Evolutionary conservation across 2,888 invertebrate genomes (phyloP), one percentile per base, ranked within the genome.

Genomic region (Scaptodrosophila latifasciaeformis): DNA sequence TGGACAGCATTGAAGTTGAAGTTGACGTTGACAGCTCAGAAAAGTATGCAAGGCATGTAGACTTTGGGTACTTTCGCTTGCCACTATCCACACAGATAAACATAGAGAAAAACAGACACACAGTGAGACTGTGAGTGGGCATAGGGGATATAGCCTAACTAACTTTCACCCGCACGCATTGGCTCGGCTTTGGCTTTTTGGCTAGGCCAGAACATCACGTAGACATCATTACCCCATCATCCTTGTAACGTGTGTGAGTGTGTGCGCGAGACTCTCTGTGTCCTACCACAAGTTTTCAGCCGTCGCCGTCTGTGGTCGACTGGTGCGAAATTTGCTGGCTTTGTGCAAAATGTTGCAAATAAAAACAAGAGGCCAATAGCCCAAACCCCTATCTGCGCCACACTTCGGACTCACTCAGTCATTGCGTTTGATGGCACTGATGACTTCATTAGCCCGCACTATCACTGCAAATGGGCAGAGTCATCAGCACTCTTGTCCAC

Each of bases 391-490:
- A 19, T 9, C 29, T 27, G 15, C 42, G n/a, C n/a, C n/a, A n/a
- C n/a, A n/a, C n/a, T n/a, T n/a, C n/a, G n/a, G n/a, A 27, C 30
- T 24, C 37, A 1, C 24, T 9, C 42, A 10, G 39, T 13, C 47
- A 50, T 43, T 63, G 59, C 54, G 64, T 67, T 70, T 70, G 81
- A 65, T 75, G 74, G 58, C 48, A 59, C 67, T 59, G 60, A 54
- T 77, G 80, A 70, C 72, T 78, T 81, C 75, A 79, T 76, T 76
- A 79, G 68, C 76, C 79, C 67, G 54, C 76, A 67, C 68, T 79
- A 70, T 72, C 76, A 65, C 55, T 63, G 63, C 65, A 70, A 70
- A 72, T 67, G 72, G 56, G 48, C 63, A 54, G 57, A 54, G 52
- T 57, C 65, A 77, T 69, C 74, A 62, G 45, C 57, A 44, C n/a